Evolutionary conservation across 2,888 invertebrate genomes (phyloP), one percentile per base, ranked within the genome.

Genomic region (Fragum whitleyi): DNA sequence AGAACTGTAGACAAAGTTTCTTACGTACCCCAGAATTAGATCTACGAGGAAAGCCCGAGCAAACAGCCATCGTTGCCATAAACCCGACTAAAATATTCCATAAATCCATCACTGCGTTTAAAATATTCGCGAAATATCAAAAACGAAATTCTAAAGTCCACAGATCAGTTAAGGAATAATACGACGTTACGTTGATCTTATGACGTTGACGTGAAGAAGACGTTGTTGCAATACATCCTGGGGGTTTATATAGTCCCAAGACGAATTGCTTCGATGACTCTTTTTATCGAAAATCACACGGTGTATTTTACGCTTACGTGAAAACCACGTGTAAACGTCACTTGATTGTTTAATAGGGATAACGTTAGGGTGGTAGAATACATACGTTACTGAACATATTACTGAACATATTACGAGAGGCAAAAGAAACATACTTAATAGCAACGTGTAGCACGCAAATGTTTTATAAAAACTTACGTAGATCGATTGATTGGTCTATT

Each of bases 111-210:
- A 26, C 32, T 32, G 36, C 21, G 61, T 19, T 32, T 61, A 32
- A 32, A 29, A 32, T 61, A 32, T 61, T 61, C 61, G 61, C 61
- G 29, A 61, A 61, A 29, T 32, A n/a, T 28, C 19, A 23, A 57
- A 29, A 32, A 32, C 61, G 61, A 61, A 61, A 32, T 28, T 61
- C 61, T 32, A 61, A 61, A 61, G 19, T 28, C n/a, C 32, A 32
- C 61, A n/a, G 6, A 39, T 39, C 6, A 6, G 47, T 14, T 2
- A 3, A 47, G 2, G 47, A 47, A 47, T n/a, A 16, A 9, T 47
- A 2, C 47, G 47, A 47, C 47, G 47, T 47, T 47, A 47, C 47
- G 47, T 9, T 36, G n/a, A 39, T 14, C 3, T 47, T 5, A 2
- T 16, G 47, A 47, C 47, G 47, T 47, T 47, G n/a, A 14, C 19